A percentile compares a stretch with the other conserved stretches of the same genome.
Conservation (phyloP, 1,140 invertebrate species). For the Cardiocondyla obscurior region DNA sequence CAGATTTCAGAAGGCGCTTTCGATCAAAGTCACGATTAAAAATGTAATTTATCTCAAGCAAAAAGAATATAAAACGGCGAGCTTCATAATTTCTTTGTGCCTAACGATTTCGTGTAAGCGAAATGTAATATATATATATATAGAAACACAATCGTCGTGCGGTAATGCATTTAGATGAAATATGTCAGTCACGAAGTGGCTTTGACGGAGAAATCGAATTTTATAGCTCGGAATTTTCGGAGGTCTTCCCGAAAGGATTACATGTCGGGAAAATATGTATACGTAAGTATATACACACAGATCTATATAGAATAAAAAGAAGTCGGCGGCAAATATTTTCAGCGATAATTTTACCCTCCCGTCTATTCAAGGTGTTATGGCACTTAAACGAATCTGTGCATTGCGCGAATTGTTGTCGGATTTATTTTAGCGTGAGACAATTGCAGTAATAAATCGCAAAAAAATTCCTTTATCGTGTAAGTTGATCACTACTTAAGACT, state of each 20-base stretch:
- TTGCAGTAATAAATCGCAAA: slow-evolving; percentile 42
- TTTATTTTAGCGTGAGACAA: slow-evolving; percentile 22
- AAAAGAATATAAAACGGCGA: neutral
- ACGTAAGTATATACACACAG: neutral
- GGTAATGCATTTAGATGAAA: neutral
- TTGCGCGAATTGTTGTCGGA: neutral
- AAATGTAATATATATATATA: neutral
- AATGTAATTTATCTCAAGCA: neutral
- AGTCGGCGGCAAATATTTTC: neutral
- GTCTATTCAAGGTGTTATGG: neutral
- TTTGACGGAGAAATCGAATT: neutral
- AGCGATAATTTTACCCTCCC: slow-evolving; percentile 1
- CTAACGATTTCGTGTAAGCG: neutral
- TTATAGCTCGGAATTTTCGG: neutral
- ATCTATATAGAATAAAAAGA: too few species aligned
- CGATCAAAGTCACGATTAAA: neutral
- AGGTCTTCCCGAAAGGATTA: neutral
- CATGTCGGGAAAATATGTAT: neutral
- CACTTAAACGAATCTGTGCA: neutral
- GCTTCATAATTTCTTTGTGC: neutral
- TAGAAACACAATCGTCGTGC: neutral
- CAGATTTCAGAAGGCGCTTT: neutral
- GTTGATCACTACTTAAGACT: slow-evolving; percentile 3
- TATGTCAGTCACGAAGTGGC: neutral
- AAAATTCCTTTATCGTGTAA: slow-evolving; percentile 11